Percentiles rank a stretch among this genome's conserved stretches.
These are phyloP conservation scores for Listrodromus nycthemerus DNA, from an alignment of 2,888 invertebrate genomes.

Conservation along the genomic window DNA sequence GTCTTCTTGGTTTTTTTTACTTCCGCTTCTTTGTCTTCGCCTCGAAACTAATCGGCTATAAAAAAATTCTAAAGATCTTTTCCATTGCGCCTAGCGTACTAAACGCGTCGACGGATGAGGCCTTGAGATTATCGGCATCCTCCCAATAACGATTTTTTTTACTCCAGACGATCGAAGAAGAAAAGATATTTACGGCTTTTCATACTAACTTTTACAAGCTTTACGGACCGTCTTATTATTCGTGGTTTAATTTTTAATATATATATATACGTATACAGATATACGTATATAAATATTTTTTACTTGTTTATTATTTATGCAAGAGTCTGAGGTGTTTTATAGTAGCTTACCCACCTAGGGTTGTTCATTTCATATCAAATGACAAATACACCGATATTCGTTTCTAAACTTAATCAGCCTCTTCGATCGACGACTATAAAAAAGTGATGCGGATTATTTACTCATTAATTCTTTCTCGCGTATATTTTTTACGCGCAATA, in stretches of 20 bases:
- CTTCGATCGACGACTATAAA: conserved; percentile 76
- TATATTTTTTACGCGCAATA: conserved; percentile 31
- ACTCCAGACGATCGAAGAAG: conserved; percentile 30
- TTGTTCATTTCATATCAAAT: conserved; percentile 69
- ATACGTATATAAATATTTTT: conserved; percentile 4
- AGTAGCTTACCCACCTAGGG: background rate
- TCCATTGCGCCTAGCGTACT: conserved; percentile 34
- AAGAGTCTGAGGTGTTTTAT: conserved; percentile 44
- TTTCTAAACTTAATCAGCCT: conserved; percentile 78
- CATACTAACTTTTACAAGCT: conserved; percentile 56
- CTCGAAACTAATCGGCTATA: conserved; percentile 39
- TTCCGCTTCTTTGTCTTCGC: conserved; percentile 17
- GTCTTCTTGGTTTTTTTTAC: conserved; percentile 14
- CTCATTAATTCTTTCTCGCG: background rate
- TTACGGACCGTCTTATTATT: conserved; percentile 45
- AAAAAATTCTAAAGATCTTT: conserved; percentile 52
- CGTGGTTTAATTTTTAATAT: conserved; percentile 7
- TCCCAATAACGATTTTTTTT: conserved; percentile 32
- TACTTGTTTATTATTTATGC: conserved; percentile 24
- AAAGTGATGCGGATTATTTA: conserved; percentile 71
- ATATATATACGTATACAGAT: conserved; percentile 2
- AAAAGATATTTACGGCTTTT: conserved; percentile 37
- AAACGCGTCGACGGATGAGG: conserved; percentile 51
- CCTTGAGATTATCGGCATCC: conserved; percentile 48
- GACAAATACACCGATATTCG: conserved; percentile 63